A percentile compares a stretch with the other conserved stretches of the same genome.
Evolutionary conservation across 2,797 vertebrate genomes (phyloP).

Genomic region (Arnoldichthys spilopterus): DNA sequence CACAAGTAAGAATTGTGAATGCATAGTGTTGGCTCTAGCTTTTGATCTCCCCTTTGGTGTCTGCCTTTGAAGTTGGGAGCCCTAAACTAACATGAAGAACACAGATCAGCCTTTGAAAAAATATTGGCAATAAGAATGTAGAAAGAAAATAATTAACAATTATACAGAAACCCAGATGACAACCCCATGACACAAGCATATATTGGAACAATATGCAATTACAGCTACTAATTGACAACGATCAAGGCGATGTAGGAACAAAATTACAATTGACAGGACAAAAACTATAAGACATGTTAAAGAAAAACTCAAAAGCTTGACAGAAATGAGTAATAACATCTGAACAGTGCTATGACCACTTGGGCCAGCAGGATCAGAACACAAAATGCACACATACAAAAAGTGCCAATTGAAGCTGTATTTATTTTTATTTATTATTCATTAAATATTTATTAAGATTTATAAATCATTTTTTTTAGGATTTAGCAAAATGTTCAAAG

Average conservation of each 20-base stretch:
- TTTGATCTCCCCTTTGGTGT: conserved; percentile 25
- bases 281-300: background rate
- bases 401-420: background rate
- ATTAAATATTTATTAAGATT: background rate
- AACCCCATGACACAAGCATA: background rate
- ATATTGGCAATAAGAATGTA: background rate
- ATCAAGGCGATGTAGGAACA: background rate
- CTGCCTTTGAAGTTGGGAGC: background rate
- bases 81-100: conserved; percentile 1
- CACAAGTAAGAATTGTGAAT: background rate
- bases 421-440: background rate
- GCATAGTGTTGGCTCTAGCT: background rate
- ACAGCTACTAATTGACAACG: background rate
- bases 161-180: background rate
- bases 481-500: background rate
- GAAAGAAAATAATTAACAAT: background rate
- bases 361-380: background rate
- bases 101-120: background rate
- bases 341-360: background rate
- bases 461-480: no score
- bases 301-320: background rate
- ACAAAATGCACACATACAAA: background rate
- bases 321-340: background rate
- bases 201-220: background rate
- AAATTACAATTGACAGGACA: background rate